phyloP scores from a whole-genome alignment of 2,797 vertebrate genomes.

The Acanthis flammea region DNA sequence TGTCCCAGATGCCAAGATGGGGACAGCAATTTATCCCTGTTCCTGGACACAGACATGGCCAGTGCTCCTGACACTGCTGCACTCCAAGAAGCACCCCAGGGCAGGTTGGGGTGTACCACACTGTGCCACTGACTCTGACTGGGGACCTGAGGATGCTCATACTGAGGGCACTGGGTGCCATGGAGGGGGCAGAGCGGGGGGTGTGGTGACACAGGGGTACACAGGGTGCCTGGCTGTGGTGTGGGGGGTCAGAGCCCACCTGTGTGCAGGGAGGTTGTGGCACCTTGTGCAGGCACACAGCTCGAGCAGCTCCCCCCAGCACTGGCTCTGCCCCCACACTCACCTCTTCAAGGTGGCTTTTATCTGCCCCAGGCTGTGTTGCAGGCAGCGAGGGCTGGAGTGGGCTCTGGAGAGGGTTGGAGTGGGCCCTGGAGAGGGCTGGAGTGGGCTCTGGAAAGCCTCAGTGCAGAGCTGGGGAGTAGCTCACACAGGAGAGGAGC shows the following conservation, averaged over 20 bases:
- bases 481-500: neutral
- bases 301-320: neutral
- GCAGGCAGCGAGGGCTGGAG: neutral
- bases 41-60: accelerated
- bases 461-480: neutral
- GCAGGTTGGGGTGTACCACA: accelerated
- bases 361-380: neutral
- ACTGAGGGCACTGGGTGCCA: neutral
- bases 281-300: accelerated
- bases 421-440: neutral
- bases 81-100: neutral
- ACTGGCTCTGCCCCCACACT: accelerated
- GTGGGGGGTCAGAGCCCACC: neutral
- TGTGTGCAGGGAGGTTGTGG: neutral
- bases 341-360: neutral
- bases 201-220: accelerated
- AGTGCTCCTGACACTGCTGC: accelerated
- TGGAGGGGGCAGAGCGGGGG: accelerated
- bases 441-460: neutral
- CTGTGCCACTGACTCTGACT: accelerated
- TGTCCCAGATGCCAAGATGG: neutral
- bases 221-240: accelerated
- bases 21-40: neutral
- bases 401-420: neutral
- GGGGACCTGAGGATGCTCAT: accelerated